Evolutionary conservation across 1,140 invertebrate genomes (phyloP).

Genomic region (Marisa cornuarietis): DNA sequence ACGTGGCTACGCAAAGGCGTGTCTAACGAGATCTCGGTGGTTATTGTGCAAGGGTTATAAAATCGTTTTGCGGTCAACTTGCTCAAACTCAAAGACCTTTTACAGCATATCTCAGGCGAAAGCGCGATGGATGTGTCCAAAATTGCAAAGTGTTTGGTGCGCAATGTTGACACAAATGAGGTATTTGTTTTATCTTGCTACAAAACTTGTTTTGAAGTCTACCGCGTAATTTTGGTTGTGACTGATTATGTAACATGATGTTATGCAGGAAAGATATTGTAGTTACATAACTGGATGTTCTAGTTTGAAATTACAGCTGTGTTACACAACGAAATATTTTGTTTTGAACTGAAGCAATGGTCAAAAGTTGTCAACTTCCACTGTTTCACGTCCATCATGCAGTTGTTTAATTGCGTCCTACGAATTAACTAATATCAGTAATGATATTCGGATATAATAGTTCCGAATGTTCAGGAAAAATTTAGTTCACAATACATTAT

Average conservation of each 20-base stretch:
- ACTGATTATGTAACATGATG: no score
- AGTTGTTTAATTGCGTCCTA: no score
- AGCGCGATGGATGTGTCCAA: conserved; percentile 44
- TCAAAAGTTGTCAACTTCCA: no score
- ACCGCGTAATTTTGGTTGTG: no score
- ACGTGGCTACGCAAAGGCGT: background rate
- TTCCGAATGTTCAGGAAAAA: background rate
- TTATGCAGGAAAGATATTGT: no score
- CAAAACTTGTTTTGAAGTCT: no score
- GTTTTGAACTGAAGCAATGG: background rate
- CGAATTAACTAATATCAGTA: background rate
- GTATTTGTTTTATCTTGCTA: conserved; percentile 22
- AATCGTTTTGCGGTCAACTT: background rate
- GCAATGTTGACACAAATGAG: conserved; percentile 43
- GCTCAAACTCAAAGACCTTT: background rate
- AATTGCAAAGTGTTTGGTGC: conserved; percentile 53
- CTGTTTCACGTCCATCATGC: background rate
- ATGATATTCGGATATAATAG: background rate
- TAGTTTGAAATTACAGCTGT: background rate
- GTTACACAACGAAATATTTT: background rate
- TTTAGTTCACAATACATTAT: background rate
- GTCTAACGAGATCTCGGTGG: background rate
- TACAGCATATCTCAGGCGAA: background rate
- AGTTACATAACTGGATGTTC: background rate
- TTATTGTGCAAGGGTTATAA: background rate